These are phyloP conservation scores for Pangasianodon hypophthalmus DNA, from an alignment of 2,113 vertebrate species.

Conservation along the genomic window DNA sequence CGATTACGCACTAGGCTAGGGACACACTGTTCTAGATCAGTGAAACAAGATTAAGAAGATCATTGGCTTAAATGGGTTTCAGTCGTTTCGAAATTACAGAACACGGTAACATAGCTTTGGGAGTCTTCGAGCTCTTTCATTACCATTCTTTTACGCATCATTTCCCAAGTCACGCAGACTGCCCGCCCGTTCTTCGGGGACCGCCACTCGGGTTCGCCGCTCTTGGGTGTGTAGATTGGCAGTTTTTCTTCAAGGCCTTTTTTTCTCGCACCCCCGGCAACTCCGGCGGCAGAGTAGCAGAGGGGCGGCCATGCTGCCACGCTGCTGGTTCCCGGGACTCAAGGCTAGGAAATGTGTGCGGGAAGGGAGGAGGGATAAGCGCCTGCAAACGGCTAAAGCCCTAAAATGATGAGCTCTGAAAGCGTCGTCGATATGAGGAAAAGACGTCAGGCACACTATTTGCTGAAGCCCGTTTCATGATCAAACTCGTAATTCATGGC, in stretches of 20 bases:
- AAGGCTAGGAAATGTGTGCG: constrained; percentile 91
- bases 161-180: background rate
- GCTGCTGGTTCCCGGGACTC: constrained; percentile 84
- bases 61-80: background rate
- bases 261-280: constrained; percentile 95
- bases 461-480: constrained; percentile 97
- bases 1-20: background rate
- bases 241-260: constrained; percentile 85
- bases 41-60: background rate
- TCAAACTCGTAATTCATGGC: constrained; percentile 99
- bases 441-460: constrained; percentile 99
- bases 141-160: background rate
- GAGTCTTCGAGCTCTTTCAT: too few species aligned
- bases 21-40: background rate
- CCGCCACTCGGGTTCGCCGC: background rate
- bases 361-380: constrained; percentile 95
- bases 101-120: background rate
- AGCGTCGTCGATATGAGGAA: constrained; percentile 97
- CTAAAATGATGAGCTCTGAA: constrained; percentile 99
- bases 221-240: constrained; percentile 51
- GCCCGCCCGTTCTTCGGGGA: background rate
- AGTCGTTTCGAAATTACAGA: background rate
- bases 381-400: constrained; percentile 88
- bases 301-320: constrained; percentile 82
- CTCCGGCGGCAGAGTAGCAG: constrained; percentile 80